Evolutionary conservation across 2,888 invertebrate species (phyloP), one percentile per base, ranked within the genome.

Genomic region (Brassicogethes aeneus): DNA sequence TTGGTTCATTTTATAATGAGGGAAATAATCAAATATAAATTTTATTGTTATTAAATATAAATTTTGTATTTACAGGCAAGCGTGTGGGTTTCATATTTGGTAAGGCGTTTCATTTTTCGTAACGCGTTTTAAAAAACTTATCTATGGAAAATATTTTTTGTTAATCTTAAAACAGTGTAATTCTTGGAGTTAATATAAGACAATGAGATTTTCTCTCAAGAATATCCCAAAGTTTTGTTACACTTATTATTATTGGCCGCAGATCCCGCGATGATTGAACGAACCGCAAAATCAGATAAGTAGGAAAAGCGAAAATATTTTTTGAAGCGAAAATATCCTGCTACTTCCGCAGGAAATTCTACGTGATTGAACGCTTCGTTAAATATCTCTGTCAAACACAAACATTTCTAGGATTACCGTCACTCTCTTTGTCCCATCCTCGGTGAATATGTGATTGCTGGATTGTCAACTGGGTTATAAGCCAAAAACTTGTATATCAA

Each of bases 301-400:
- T 45, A 50, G 47, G 47, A 49, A 44, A 47, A 45, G 48, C 45
- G 45, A 46, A 47, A 52, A 50, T 51, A 54, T 52, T 51, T 49
- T 45, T 45, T 47, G 50, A 47, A 56, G 56, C 54, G 56, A 53
- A 55, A 57, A 58, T 57, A 57, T 54, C 53, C 46, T 42, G 46
- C 45, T 44, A 43, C 43, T 44, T 50, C 48, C 47, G 51, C 50
- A 53, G 56, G 56, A 59, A 55, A 56, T 56, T 57, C 54, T 57
- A 51, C 51, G 57, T 56, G 59, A 57, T 56, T 48, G 53, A 54
- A 57, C 57, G 61, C 60, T 61, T 61, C 61, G 60, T 61, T 60
- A 61, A 56, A 52, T 55, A 50, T 48, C 47, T 49, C 57, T 57
- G 61, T 60, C 59, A 58, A 59, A 58, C 51, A 55, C 58, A 60